These are phyloP conservation scores for Coelinius sp. DNA, from an alignment of 2,888 invertebrate species.

Conservation along the genomic window DNA sequence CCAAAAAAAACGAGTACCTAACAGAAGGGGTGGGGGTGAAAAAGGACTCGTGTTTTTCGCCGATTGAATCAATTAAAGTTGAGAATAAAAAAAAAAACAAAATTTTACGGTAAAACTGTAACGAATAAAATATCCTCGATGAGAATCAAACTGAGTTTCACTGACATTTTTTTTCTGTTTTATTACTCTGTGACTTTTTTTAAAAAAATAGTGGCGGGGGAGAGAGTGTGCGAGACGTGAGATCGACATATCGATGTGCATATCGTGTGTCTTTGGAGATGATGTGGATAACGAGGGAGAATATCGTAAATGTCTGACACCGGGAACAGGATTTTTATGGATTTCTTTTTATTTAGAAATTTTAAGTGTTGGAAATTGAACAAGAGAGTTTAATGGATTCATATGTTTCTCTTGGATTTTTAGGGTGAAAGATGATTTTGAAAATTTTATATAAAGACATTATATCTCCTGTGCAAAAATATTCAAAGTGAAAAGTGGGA, in stretches of 20 bases:
- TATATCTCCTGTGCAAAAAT: too few species aligned
- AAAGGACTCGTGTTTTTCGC: slow-evolving; percentile 67
- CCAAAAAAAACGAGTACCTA: slow-evolving; percentile 21
- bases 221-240: background rate
- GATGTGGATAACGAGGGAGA: background rate
- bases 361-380: background rate
- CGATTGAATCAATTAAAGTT: slow-evolving; percentile 71
- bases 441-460: too few species aligned
- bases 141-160: slow-evolving; percentile 15
- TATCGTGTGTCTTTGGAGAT: slow-evolving; percentile 13
- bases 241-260: slow-evolving; percentile 19
- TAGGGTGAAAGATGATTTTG: too few species aligned
- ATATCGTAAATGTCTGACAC: background rate
- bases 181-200: slow-evolving; percentile 12
- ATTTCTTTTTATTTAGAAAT: background rate
- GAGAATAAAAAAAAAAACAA: slow-evolving; percentile 39
- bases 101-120: slow-evolving; percentile 35
- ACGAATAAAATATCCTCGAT: slow-evolving; percentile 42
- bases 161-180: slow-evolving; percentile 24
- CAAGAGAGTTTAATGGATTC: background rate
- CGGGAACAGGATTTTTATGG: background rate
- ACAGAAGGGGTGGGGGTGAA: slow-evolving; percentile 36
- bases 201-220: background rate
- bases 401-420: too few species aligned
- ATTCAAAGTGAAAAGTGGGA: background rate